phyloP scores from a whole-genome alignment of 1,140 invertebrate species.

The Ips nitidus region DNA sequence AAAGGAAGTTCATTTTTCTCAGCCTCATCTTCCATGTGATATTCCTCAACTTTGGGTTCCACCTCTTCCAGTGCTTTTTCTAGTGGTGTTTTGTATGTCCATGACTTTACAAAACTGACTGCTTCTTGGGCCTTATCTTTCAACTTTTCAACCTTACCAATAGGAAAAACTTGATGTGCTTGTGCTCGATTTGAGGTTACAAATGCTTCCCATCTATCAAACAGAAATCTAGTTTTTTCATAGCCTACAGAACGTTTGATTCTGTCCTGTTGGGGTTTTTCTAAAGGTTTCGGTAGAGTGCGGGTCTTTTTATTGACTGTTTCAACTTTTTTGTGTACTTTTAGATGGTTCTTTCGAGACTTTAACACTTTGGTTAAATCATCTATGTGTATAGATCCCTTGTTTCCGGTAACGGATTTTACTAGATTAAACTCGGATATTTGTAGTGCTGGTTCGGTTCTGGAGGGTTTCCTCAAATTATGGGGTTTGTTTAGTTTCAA shows the following conservation, averaged over 20 bases:
- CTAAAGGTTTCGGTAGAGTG: slow-evolving; percentile 71
- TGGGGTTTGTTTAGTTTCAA: slow-evolving; percentile 59
- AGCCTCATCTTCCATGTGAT: slow-evolving; percentile 49
- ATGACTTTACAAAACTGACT: slow-evolving; percentile 59
- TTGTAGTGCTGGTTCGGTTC: slow-evolving; percentile 62
- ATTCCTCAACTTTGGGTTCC: slow-evolving; percentile 54
- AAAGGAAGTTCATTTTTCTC: slow-evolving; percentile 60
- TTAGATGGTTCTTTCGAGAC: slow-evolving; percentile 59
- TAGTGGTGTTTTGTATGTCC: slow-evolving; percentile 65
- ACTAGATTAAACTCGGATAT: slow-evolving; percentile 69
- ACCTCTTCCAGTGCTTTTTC: slow-evolving; percentile 63
- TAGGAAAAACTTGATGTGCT: slow-evolving; percentile 78
- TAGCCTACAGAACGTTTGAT: slow-evolving; percentile 77
- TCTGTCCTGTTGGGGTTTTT: slow-evolving; percentile 72
- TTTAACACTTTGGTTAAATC: slow-evolving; percentile 68
- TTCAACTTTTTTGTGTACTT: slow-evolving; percentile 66
- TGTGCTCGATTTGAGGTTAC: slow-evolving; percentile 77
- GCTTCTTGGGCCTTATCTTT: slow-evolving; percentile 54
- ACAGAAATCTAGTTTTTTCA: slow-evolving; percentile 71
- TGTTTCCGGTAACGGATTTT: slow-evolving; percentile 52
- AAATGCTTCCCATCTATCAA: slow-evolving; percentile 83
- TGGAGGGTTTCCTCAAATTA: slow-evolving; percentile 60
- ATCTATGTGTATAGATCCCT: slow-evolving; percentile 54
- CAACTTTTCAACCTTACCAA: slow-evolving; percentile 59
- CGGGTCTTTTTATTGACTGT: slow-evolving; percentile 58